Evolutionary conservation across 2,888 invertebrate species (phyloP), one percentile per base, ranked within the genome.

Genomic region (Eudasyphora cyanicolor): DNA sequence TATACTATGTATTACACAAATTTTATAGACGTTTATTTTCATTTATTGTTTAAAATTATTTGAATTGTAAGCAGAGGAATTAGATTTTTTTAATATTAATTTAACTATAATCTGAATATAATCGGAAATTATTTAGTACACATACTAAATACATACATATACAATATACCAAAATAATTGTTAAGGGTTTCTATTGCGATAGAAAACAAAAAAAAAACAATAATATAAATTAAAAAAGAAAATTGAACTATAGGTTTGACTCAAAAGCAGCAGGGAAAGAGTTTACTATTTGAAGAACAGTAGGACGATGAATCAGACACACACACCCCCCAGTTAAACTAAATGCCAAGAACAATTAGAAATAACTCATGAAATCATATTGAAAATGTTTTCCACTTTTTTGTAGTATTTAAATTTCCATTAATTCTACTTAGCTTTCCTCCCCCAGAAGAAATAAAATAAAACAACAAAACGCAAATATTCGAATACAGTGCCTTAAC

Each of bases 401-500:
- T 29, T 29, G 27, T n/a, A 60, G n/a, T n/a, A 19, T 29, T 29
- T 24, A 38, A 2, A 57, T 60, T 49, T n/a, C 45, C 19, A 32
- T 71, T 42, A 2, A 45, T 38, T 35, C 49, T 49, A 29, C 35
- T 62, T 27, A n/a, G 10, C 10, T 3, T 69, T 5, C 10, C 38
- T 10, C n/a, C 51, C 2, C 24, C n/a, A 27, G n/a, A 10, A 60
- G 21, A 57, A 74, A 49, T 62, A 64, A 78, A 64, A 38, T 67
- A 45, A 64, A 24, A 12, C 12, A 64, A 51, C 29, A 32, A 76
- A 51, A 29, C 8, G 35, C 29, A 51, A 76, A 17, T 21, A 80
- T 80, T 80, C 64, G 78, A 84, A 84, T 76, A 75, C 78, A 84
- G 83, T 84, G 83, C 83, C 83, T 84, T 84, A 84, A 78, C 70